Conservation (phyloP, 2,888 invertebrate species). For the Drosophila aldrichi region DNA sequence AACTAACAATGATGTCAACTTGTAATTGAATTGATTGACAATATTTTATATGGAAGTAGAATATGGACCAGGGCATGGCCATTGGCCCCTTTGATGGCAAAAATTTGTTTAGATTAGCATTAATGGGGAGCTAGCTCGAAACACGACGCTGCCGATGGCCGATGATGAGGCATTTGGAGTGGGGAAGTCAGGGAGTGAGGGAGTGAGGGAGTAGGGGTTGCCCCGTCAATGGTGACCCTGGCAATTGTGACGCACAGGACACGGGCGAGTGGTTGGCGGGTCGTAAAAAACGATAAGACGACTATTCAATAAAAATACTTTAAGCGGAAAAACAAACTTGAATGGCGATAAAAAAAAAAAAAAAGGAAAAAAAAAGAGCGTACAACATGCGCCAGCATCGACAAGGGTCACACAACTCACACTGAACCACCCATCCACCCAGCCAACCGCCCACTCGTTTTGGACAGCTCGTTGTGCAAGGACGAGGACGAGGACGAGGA, state of each 20-base stretch:
- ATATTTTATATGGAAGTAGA: conserved; percentile 75
- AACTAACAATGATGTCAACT: conserved; percentile 79
- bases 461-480: conserved; percentile 25
- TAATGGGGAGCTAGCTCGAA: conserved; percentile 63
- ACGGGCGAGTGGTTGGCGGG: conserved; percentile 57
- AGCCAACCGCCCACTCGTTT: conserved; percentile 63
- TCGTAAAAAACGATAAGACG: conserved; percentile 81
- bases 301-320: conserved; percentile 83
- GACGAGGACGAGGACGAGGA: conserved; percentile 21
- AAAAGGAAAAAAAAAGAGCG: conserved; percentile 4
- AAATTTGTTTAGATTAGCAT: conserved; percentile 84
- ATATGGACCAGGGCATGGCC: conserved; percentile 35
- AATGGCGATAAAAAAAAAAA: conserved; percentile 71
- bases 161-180: conserved; percentile 12
- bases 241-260: conserved; percentile 46
- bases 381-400: conserved; percentile 32
- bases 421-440: conserved; percentile 5
- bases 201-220: background rate
- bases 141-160: conserved; percentile 19
- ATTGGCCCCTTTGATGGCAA: conserved; percentile 60
- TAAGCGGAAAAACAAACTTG: conserved; percentile 84
- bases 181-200: background rate
- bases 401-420: conserved; percentile 58
- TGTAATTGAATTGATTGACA: conserved; percentile 84
- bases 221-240: conserved; percentile 11